Conservation (phyloP, 2,797 vertebrate species). For the Cephalopachus bancanus region DNA sequence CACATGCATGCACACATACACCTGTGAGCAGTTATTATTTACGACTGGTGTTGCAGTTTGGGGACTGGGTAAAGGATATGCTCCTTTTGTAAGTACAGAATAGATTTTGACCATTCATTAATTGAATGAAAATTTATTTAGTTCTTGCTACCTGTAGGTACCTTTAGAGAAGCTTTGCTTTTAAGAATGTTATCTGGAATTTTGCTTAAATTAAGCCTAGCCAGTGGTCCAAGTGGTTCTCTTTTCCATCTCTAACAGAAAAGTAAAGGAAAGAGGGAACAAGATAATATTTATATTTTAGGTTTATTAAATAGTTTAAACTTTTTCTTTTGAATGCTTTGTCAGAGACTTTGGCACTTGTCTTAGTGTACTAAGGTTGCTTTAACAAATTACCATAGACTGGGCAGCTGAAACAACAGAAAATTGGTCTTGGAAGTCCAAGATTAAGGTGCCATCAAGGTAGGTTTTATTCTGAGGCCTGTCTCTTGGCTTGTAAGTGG, state of each 20-base stretch:
- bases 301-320: background rate
- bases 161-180: background rate
- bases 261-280: background rate
- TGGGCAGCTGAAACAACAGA: background rate
- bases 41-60: background rate
- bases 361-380: background rate
- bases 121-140: constrained; percentile 4
- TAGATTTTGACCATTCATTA: constrained; percentile 12
- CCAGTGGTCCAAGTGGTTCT: background rate
- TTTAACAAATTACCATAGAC: background rate
- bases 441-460: background rate
- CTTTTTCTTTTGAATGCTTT: background rate
- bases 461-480: constrained; percentile 23
- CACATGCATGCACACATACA: too few relatives aligned
- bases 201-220: constrained; percentile 42
- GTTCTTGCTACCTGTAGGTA: background rate
- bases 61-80: background rate
- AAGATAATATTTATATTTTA: background rate
- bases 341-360: background rate
- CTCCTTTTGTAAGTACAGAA: constrained; percentile 36
- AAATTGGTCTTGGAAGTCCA: background rate
- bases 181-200: constrained; percentile 18
- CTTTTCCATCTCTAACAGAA: constrained; percentile 33
- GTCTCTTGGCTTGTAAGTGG: background rate
- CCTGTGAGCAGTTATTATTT: background rate